Conservation (phyloP, 1,140 invertebrate genomes). For the Anastrepha obliqua region DNA sequence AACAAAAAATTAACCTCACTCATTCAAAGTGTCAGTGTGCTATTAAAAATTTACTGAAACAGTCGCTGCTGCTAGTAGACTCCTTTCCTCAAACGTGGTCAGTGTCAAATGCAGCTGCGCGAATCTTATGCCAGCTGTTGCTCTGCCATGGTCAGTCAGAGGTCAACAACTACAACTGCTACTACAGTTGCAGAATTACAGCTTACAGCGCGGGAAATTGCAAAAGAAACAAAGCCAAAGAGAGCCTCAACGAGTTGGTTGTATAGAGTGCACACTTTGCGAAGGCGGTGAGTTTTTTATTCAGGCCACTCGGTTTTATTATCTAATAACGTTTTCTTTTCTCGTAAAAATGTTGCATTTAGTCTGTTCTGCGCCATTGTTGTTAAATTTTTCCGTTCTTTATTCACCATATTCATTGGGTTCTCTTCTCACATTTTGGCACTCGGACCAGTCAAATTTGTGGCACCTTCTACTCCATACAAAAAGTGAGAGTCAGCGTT, state of each 20-base stretch:
- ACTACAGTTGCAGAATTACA: conserved; percentile 34
- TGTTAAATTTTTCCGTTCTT: no score
- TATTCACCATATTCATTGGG: no score
- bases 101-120: conserved; percentile 39
- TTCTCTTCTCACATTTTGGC: no score
- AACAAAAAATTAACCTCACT: conserved; percentile 42
- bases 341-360: no score
- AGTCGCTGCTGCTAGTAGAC: neutral
- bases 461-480: no score
- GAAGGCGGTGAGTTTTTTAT: conserved; percentile 23
- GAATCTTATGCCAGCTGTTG: conserved; percentile 42
- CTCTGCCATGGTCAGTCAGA: conserved; percentile 49
- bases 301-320: no score
- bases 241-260: conserved; percentile 14
- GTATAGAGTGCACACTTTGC: conserved; percentile 31
- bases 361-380: no score
- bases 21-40: conserved; percentile 28
- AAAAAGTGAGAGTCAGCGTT: no score
- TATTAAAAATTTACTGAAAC: neutral
- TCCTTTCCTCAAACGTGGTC: neutral
- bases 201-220: neutral
- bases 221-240: neutral
- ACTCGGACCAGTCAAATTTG: no score
- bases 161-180: conserved; percentile 42
- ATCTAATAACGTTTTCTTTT: no score